A percentile compares a stretch with the other conserved stretches of the same genome.
Evolutionary conservation across 1,140 invertebrate species (phyloP).

Genomic region (Drosophila leontia): DNA sequence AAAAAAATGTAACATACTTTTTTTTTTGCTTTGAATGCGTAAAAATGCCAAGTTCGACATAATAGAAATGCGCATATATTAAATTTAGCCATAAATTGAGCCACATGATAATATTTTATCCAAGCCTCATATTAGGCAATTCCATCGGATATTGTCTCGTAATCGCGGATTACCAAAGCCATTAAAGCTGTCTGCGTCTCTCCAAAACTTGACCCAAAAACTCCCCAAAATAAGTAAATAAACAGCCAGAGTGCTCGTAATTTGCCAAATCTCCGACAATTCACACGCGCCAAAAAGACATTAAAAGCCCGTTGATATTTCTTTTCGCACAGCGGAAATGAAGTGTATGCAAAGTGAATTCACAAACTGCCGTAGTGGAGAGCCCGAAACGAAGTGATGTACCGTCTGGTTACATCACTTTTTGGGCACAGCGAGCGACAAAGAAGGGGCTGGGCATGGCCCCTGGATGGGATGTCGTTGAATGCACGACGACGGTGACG

Average conservation of each 20-base stretch:
- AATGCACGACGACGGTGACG: slow-evolving; percentile 28
- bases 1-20: too few species aligned
- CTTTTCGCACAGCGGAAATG: slow-evolving; percentile 65
- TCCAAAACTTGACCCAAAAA: slow-evolving; percentile 52
- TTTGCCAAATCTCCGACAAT: slow-evolving; percentile 34
- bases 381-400: slow-evolving; percentile 49
- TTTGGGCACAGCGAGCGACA: slow-evolving; percentile 50
- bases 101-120: not conserved
- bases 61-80: too few species aligned
- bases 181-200: slow-evolving; percentile 7
- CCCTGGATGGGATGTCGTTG: slow-evolving; percentile 10
- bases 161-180: slow-evolving; percentile 8
- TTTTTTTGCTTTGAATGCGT: too few species aligned
- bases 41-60: too few species aligned
- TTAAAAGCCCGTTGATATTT: slow-evolving; percentile 27
- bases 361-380: slow-evolving; percentile 5
- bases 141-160: not conserved
- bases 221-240: slow-evolving; percentile 24
- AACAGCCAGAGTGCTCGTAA: slow-evolving; percentile 7
- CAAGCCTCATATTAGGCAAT: not conserved
- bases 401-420: slow-evolving; percentile 65
- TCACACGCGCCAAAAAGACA: slow-evolving; percentile 61
- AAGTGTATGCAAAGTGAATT: slow-evolving; percentile 41
- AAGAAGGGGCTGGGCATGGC: slow-evolving; percentile 50
- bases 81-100: not conserved